Conservation (phyloP, 2,888 invertebrate genomes). For the Slavum lentiscoides region DNA sequence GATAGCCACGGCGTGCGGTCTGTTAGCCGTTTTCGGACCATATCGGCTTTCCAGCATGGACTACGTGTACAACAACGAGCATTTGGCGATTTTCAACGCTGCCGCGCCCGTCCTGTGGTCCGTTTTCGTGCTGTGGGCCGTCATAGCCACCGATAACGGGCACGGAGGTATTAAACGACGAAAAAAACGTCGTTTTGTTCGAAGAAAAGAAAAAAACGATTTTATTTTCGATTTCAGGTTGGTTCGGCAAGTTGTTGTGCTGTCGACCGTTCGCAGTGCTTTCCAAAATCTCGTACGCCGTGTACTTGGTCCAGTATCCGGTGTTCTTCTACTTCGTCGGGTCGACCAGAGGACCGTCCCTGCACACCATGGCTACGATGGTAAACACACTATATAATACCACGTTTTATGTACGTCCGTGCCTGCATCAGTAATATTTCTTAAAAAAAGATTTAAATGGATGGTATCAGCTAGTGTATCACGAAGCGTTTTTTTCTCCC, state of each 20-base stretch:
- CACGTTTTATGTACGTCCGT: not conserved
- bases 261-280: slow-evolving; percentile 65
- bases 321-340: slow-evolving; percentile 71
- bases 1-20: slow-evolving; percentile 54
- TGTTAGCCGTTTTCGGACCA: slow-evolving; percentile 62
- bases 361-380: slow-evolving; percentile 63
- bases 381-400: slow-evolving; percentile 58
- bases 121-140: slow-evolving; percentile 62
- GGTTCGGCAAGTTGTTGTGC: slow-evolving; percentile 63
- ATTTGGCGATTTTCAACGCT: slow-evolving; percentile 65
- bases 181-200: not conserved
- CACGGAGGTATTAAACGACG: slow-evolving; percentile 62
- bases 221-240: slow-evolving; percentile 58
- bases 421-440: too few species aligned
- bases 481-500: too few species aligned
- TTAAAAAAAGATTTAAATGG: too few species aligned
- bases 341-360: slow-evolving; percentile 62
- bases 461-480: too few species aligned
- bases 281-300: slow-evolving; percentile 67
- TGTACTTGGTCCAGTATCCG: slow-evolving; percentile 69
- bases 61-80: slow-evolving; percentile 63
- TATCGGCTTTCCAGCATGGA: slow-evolving; percentile 64
- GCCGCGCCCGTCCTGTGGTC: slow-evolving; percentile 67
- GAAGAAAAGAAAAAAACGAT: too few species aligned
- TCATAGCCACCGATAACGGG: slow-evolving; percentile 64